Conservation (phyloP, 2,797 vertebrate genomes). For the Melanotaenia maccullochi region DNA sequence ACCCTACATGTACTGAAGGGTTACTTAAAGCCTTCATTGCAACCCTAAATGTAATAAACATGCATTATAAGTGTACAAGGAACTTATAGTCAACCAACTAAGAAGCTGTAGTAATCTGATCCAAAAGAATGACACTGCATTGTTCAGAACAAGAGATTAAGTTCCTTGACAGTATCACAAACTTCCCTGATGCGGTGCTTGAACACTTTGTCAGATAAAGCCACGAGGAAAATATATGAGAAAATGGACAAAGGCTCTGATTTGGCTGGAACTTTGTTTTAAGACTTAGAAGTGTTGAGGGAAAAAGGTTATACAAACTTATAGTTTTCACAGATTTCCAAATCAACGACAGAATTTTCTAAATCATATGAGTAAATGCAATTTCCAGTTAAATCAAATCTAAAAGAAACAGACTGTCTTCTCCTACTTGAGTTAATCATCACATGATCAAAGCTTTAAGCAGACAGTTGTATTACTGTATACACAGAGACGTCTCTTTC, state of each 20-base stretch:
- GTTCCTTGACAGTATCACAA: not conserved
- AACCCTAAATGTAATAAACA: conserved; percentile 23
- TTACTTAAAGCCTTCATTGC: conserved; percentile 3
- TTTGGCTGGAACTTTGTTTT: not conserved
- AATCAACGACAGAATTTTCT: not conserved
- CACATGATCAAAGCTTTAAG: conserved; percentile 27
- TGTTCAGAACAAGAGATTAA: not conserved
- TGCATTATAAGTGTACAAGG: conserved; percentile 3
- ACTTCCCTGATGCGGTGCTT: not conserved
- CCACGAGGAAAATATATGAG: not conserved
- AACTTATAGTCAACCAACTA: conserved; percentile 4
- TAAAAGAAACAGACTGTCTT: conserved; percentile 18
- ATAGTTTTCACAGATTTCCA: not conserved
- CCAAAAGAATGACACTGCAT: conserved; percentile 9
- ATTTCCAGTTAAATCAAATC: conserved; percentile 3
- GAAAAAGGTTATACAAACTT: not conserved
- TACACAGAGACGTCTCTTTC: conserved; percentile 16
- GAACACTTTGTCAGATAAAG: conserved; percentile 6
- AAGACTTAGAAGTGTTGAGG: not conserved
- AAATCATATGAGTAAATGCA: conserved; percentile 8
- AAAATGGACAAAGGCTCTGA: not conserved
- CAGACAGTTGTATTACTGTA: not conserved
- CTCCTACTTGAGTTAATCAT: conserved; percentile 11
- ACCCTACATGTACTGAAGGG: not conserved
- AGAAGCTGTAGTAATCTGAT: not conserved